Evolutionary conservation across 1,140 invertebrate genomes (phyloP), one percentile per base, ranked within the genome.

Genomic region (Caenorhabditis tropicalis): DNA sequence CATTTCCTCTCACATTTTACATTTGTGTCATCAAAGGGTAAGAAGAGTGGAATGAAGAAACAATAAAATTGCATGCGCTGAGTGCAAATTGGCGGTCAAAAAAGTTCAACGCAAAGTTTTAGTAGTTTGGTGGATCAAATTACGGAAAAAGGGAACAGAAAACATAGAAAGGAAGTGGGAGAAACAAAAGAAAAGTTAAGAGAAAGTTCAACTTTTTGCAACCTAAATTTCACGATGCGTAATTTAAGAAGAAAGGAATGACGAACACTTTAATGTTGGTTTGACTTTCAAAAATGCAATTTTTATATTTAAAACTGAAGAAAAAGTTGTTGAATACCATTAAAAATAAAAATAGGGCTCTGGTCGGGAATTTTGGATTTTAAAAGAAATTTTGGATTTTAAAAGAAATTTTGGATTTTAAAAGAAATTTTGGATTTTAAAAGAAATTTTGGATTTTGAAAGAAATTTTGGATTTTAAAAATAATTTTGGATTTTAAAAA

Each of bases 141-240:
- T 74, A 74, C 65, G 65, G 36, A 74, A 74, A 74, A 74, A 43
- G n/a, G 36, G 36, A 74, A 74, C 65, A 74, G 65, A 43, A 74
- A 43, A 43, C 19, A 74, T 36, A 43, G 43, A n/a, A 74, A 24
- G 65, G 29, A 74, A 46, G n/a, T 39, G 36, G n/a, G n/a, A 15
- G 19, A 74, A 43, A 74, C 36, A 43, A 65, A 16, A 10, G 31
- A 65, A 65, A n/a, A 65, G 16, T 65, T 33, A 16, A 15, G n/a
- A 29, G 12, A 65, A 33, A 65, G 58, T 65, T 65, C 29, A 36
- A 65, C 19, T 33, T 65, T 65, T 65, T 65, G 19, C 31, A 3
- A 4, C 29, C 24, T 24, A 4, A 2, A 24, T 27, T 27, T 24
- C 53, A 56, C 53, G 53, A 56, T 27, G 53, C 21, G 21, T 56